Evolutionary conservation across 2,797 vertebrate species (phyloP), one percentile per base, ranked within the genome.

Genomic region (Glyptemys insculpta): DNA sequence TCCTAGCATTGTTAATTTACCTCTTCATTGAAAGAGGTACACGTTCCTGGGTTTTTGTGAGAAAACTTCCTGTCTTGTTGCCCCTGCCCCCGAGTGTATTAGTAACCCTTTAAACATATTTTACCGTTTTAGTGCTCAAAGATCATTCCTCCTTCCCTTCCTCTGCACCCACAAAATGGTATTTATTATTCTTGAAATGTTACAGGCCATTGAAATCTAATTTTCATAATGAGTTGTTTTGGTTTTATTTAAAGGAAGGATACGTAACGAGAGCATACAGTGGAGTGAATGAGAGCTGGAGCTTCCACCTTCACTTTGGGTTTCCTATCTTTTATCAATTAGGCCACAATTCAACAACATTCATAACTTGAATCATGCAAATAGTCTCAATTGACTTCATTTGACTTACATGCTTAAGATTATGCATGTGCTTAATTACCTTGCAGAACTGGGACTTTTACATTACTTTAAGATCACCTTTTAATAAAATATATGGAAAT

Each of bases 331-430:
- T 53, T 83, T 25, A n/a, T 62, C 34, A n/a, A 25, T 44, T 7
- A 0, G 1, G 50, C 57, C 47, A 21, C 52, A 79, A 57, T 37
- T 57, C 62, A 62, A 11, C 29, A 23, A 0, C 41, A 18, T 47
- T 25, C 62, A 16, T 6, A 27, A 31, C 25, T 96, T 49, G 47
- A 88, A 49, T 76, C 41, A 5, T 10, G 9, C 19, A 11, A 81
- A 59, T 53, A n/a, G 15, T 68, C 52, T 41, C 65, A 59, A 47
- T 18, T 81, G 81, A 53, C 56, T 93, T 85, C 47, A 91, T 23
- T 53, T 72, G 3, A 27, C 52, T 86, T 1, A 0, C 76, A 2
- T 62, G 9, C 11, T 86, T 92, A 27, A 15, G n/a, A 91, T n/a
- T 78, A 50, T 11, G 1, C 9, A 8, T 21, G 15, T 65, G 21